phyloP scores from a whole-genome alignment of 1,140 invertebrate genomes.

The Uloborus diversus region DNA sequence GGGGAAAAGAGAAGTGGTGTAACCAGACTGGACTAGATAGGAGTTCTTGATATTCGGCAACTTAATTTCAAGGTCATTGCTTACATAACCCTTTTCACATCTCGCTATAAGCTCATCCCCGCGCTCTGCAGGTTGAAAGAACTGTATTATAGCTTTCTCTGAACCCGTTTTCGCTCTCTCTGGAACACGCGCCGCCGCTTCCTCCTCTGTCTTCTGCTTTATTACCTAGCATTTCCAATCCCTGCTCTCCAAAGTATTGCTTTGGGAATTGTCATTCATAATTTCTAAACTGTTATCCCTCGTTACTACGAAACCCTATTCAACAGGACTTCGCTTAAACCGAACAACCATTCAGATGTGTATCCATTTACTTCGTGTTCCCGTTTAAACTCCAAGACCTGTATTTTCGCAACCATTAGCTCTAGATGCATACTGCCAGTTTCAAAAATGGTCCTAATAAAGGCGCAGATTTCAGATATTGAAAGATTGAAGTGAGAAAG shows the following conservation, averaged over 20 bases:
- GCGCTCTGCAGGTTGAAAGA: neutral
- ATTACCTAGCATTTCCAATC: too few relatives aligned
- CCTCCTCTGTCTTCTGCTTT: too few relatives aligned
- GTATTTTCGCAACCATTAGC: too few relatives aligned
- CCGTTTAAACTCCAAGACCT: too few relatives aligned
- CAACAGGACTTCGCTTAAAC: conserved; percentile 4
- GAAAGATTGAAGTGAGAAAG: too few relatives aligned
- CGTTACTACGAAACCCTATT: too few relatives aligned
- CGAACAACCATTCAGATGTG: neutral
- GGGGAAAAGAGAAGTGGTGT: neutral
- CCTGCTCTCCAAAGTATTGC: too few relatives aligned
- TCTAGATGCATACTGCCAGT: too few relatives aligned
- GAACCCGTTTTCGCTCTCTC: neutral
- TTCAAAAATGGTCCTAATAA: too few relatives aligned
- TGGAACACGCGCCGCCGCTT: neutral
- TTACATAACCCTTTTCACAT: conserved; percentile 4
- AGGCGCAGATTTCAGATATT: too few relatives aligned
- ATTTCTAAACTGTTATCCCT: too few relatives aligned
- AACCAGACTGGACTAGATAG: conserved; percentile 24
- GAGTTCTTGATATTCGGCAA: neutral
- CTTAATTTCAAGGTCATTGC: conserved; percentile 36
- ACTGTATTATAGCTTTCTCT: neutral
- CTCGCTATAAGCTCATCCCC: neutral
- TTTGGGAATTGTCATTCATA: neutral
- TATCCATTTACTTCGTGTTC: too few relatives aligned